phyloP scores from a whole-genome alignment of 2,888 invertebrate genomes.

The Tipula confusa region DNA sequence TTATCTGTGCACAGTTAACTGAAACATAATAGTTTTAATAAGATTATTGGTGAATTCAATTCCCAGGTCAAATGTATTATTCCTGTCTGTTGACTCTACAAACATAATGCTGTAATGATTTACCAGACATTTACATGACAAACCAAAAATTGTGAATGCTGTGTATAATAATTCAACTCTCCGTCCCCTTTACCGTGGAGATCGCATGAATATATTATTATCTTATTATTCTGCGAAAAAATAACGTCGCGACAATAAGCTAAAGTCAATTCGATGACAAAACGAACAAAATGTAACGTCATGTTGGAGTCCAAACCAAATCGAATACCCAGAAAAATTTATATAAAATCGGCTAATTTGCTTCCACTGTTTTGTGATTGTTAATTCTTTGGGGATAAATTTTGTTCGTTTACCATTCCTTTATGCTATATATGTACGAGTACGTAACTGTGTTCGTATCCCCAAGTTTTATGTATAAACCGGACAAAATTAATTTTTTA shows the following conservation, averaged over 20 bases:
- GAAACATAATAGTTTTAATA: no score
- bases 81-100: no score
- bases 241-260: slow-evolving; percentile 3
- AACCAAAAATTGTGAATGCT: not conserved
- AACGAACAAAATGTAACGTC: not conserved
- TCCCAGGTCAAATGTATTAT: no score
- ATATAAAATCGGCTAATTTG: not conserved
- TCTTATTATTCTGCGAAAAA: not conserved
- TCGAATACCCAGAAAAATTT: no score
- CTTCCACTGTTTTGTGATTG: not conserved
- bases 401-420: not conserved
- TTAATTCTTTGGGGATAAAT: not conserved
- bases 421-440: not conserved
- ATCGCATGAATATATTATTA: slow-evolving; percentile 14
- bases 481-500: not conserved
- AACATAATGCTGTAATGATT: no score
- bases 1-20: no score
- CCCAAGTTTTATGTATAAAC: not conserved
- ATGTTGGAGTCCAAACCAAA: not conserved
- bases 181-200: not conserved
- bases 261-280: not conserved
- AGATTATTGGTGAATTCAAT: no score
- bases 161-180: not conserved
- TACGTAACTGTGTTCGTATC: not conserved
- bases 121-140: no score